A percentile compares a stretch with the other conserved stretches of the same genome.
These are phyloP conservation scores for Ptychoptera contaminata DNA, from an alignment of 2,888 invertebrate genomes.

Conservation along the genomic window DNA sequence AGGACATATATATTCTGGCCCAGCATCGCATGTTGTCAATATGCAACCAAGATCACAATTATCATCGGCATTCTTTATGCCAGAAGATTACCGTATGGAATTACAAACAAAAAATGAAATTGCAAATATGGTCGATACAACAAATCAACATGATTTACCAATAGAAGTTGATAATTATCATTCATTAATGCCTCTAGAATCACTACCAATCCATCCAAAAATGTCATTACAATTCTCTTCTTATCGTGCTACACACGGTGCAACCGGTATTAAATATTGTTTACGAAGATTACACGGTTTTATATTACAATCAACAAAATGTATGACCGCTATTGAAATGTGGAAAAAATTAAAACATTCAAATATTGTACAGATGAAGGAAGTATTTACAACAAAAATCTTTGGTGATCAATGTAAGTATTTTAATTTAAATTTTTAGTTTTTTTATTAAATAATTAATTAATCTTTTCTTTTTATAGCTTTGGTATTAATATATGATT, in stretches of 20 bases:
- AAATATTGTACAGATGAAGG: conserved; percentile 82
- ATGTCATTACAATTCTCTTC: conserved; percentile 65
- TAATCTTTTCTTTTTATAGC: conserved; percentile 33
- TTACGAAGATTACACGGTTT: conserved; percentile 71
- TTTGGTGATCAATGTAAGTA: conserved; percentile 90
- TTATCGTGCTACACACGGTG: conserved; percentile 80
- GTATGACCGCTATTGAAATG: conserved; percentile 70
- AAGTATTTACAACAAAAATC: conserved; percentile 87
- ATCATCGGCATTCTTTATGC: conserved; percentile 60
- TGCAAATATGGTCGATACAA: conserved; percentile 51
- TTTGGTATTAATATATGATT: conserved; percentile 91
- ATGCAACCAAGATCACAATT: conserved; percentile 30
- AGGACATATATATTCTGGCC: conserved; percentile 28
- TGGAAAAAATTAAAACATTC: conserved; percentile 95
- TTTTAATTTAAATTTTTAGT: conserved; percentile 1
- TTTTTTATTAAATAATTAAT: not conserved
- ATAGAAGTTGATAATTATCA: conserved; percentile 81
- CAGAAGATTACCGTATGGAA: conserved; percentile 57
- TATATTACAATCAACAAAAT: conserved; percentile 58
- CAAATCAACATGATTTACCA: conserved; percentile 57
- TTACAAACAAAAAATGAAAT: conserved; percentile 30
- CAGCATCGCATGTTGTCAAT: conserved; percentile 29
- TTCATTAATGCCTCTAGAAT: conserved; percentile 73
- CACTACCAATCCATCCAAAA: conserved; percentile 41
- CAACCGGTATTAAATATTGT: conserved; percentile 72